Percentiles rank a stretch among this genome's conserved stretches.
Evolutionary conservation across 2,888 invertebrate genomes (phyloP).

Genomic region (Bombylius major): DNA sequence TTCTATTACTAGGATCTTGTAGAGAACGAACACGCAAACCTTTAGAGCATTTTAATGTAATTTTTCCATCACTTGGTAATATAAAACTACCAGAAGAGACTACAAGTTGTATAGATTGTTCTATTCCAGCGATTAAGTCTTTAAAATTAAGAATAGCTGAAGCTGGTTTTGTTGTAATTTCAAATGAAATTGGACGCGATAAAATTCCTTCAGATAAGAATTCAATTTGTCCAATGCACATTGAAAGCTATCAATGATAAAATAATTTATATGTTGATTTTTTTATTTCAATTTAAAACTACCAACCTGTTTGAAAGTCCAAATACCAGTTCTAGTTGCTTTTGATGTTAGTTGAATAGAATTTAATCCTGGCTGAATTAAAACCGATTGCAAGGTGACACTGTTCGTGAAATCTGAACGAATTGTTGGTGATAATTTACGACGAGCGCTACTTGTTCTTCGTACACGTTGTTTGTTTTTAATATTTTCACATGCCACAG

Average conservation of each 20-base stretch:
- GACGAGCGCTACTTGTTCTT: slow-evolving; percentile 58
- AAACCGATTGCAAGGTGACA: slow-evolving; percentile 41
- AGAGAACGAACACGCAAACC: slow-evolving; percentile 31
- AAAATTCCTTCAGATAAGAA: slow-evolving; percentile 53
- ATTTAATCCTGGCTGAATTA: slow-evolving; percentile 53
- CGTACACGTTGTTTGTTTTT: slow-evolving; percentile 46
- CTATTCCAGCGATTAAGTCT: slow-evolving; percentile 68
- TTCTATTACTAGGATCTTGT: background rate
- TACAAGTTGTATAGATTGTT: slow-evolving; percentile 61
- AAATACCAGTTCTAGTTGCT: slow-evolving; percentile 54
- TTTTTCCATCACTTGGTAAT: slow-evolving; percentile 49
- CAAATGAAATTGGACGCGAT: slow-evolving; percentile 32
- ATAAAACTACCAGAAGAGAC: slow-evolving; percentile 67
- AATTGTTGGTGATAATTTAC: slow-evolving; percentile 51
- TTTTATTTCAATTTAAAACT: background rate
- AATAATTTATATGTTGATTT: background rate
- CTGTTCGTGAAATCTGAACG: slow-evolving; percentile 53
- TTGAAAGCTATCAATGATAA: slow-evolving; percentile 19
- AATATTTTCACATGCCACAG: slow-evolving; percentile 55
- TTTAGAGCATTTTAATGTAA: slow-evolving; percentile 32
- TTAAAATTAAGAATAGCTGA: slow-evolving; percentile 44
- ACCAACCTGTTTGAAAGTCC: slow-evolving; percentile 53
- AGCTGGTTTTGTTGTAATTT: slow-evolving; percentile 39
- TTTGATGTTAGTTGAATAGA: slow-evolving; percentile 46
- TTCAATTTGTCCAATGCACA: slow-evolving; percentile 48